Evolutionary conservation across 2,888 invertebrate species (phyloP), one percentile per base, ranked within the genome.

Genomic region (Gari tellinella): DNA sequence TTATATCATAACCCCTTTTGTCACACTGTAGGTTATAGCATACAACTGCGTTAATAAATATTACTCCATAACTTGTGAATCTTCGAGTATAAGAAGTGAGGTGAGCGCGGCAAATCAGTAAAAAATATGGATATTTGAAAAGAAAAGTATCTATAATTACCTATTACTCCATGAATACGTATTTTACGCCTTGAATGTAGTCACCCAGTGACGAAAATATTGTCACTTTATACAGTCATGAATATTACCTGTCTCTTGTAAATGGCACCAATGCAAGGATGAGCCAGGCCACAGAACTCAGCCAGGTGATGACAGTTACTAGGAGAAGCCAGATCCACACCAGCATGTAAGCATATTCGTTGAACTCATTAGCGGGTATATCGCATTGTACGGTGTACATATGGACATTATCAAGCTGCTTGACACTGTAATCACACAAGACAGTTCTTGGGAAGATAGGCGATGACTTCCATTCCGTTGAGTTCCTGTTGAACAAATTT

Each of bases 281-380:
- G 10, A 70, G 1, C 66, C 73, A 72, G 12, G 67, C 49, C 1
- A 52, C 41, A 19, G 67, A 40, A 41, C 80, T 80, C 17, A 63
- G 23, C 10, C 58, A 55, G 12, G 75, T 75, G 14, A 76, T 66
- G 10, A 70, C 25, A 37, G 72, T 31, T 41, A 80, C 72, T 12
- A 72, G 43, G 12, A 76, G 26, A 10, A 80, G 57, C 80, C 80
- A 80, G 23, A 73, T 56, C 80, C 80, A 80, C 4, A 80, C 17
- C 25, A 80, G 70, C 56, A 67, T 60, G 43, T 60, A 76, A 12
- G 56, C 62, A 40, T 26, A 45, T 55, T 80, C 75, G 41, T 65
- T 66, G 45, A 67, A 72, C 25, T 43, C 45, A 41, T 75, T 75
- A 23, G 49, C 51, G 0, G 72, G 55, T 3, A 80, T 53, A 10